Base-by-base conservation (phyloP, 1,140 invertebrate species). In the Dinothrombium tinctorium region DNA sequence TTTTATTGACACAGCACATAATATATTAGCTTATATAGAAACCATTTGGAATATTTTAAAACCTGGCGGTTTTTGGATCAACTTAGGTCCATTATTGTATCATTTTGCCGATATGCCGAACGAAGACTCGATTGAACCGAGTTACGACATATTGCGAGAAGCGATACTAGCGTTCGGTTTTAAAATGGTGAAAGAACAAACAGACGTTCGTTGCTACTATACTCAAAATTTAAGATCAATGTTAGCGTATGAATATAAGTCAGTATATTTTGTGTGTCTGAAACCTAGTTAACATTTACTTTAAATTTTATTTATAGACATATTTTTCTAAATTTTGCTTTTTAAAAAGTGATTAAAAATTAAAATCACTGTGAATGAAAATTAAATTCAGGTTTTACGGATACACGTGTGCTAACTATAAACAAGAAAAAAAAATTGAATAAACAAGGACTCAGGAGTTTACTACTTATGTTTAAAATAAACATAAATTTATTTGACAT, bases 1-100 rank as follows among this genome's bases (percentile, higher is more conserved):
- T 60, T 98, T 98, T 56, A 82, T 98, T 42, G 92, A 98, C 56
- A 98, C 92, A 55, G 89, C 89, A 12, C 76, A 81, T 40, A 96
- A 96, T 58, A 74, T 96, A 4, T 75, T 95, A 21, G 73, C 76
- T 45, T 95, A 94, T 52, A 75, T 98, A 35, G 84, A 95, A 62
- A 77, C 74, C 17, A 95, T 96, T 53, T 84, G 76, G 56, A 71
- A 72, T 41, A 89, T 95, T 53, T 58, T 98, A 3, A 78, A 80
- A 57, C 80, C 82, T 11, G 71, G 69, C 49, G 64, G 66, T 5
- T 57, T 54, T 47, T 69, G 68, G 65, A 71, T 87, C 41, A 87
- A 86, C 63, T 59, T 86, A 49, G 89, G 90, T 19, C 90, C 92
- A 17, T 57, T 98, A 31, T 59, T 96, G 1, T 95, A 95, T 58